A percentile compares a stretch with the other conserved stretches of the same genome.
Evolutionary conservation across 92 coral and sea anemone genomes (phyloP).

Genomic region (Epizoanthus ramosus): DNA sequence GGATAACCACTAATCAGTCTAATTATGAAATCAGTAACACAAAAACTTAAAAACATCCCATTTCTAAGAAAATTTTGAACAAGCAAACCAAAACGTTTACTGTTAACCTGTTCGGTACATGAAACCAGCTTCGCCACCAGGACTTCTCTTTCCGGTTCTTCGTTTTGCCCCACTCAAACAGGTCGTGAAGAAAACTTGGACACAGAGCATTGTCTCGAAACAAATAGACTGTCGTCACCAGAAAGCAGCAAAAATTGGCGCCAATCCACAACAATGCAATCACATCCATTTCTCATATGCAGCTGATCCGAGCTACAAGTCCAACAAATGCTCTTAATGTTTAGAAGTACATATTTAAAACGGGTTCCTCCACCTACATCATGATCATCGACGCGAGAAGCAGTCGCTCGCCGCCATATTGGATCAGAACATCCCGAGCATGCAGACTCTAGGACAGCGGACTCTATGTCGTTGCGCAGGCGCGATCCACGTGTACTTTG

Average conservation of each 20-base stretch:
- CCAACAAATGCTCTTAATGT: not conserved
- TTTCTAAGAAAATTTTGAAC: not conserved
- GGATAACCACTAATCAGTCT: too few species aligned
- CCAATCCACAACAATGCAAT: slow-evolving; percentile 61
- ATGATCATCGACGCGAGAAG: too few species aligned
- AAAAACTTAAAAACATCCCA: too few species aligned
- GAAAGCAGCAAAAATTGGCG: slow-evolving; percentile 63
- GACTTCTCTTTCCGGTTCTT: slow-evolving; percentile 40
- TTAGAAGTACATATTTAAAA: not conserved
- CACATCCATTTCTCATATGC: slow-evolving; percentile 54
- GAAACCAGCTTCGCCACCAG: slow-evolving; percentile 54
- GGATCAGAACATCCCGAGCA: slow-evolving; percentile 32
- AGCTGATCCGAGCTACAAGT: not conserved
- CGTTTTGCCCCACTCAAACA: slow-evolving; percentile 87
- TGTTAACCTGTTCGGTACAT: slow-evolving; percentile 90
- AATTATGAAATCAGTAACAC: too few species aligned
- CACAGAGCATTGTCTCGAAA: slow-evolving; percentile 42
- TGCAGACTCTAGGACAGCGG: slow-evolving; percentile 38
- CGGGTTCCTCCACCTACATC: slow-evolving; percentile 2
- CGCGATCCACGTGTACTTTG: slow-evolving; percentile 94
- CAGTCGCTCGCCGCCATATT: slow-evolving; percentile 22
- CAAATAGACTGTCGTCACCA: slow-evolving; percentile 45
- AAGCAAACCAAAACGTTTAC: slow-evolving; percentile 5
- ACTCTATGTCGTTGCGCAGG: slow-evolving; percentile 73
- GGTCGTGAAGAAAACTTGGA: slow-evolving; percentile 73